Percentiles rank a stretch among this genome's conserved stretches.
phyloP scores from a whole-genome alignment of 2,888 invertebrate genomes.

The Acleris literana region DNA sequence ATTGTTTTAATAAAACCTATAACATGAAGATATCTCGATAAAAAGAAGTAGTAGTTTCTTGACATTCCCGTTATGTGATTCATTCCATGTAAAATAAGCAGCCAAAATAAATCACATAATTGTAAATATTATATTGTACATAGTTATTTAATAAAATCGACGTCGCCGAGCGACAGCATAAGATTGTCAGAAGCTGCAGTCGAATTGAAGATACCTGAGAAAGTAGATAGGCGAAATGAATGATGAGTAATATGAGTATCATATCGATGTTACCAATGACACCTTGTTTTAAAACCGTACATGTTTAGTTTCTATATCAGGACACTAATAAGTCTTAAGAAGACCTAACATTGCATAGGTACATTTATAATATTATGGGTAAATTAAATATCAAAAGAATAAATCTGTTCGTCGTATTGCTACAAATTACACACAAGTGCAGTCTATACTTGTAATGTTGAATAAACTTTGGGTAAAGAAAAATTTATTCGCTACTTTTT shows the following conservation, averaged over 20 bases:
- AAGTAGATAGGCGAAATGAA: conserved; percentile 51
- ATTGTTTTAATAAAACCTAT: conserved; percentile 50
- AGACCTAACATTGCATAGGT: too few species aligned
- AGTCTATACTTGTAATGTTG: too few species aligned
- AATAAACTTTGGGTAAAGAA: too few species aligned
- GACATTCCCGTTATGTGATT: conserved; percentile 79
- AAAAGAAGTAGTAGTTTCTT: conserved; percentile 59
- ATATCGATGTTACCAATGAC: conserved; percentile 65
- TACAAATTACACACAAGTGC: background rate
- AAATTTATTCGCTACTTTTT: too few species aligned
- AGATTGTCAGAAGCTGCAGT: conserved; percentile 54
- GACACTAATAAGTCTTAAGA: background rate
- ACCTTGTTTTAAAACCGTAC: conserved; percentile 50
- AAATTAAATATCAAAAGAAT: background rate
- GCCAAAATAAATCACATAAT: conserved; percentile 70
- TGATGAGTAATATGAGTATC: conserved; percentile 11
- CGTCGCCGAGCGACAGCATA: conserved; percentile 74
- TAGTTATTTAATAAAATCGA: conserved; percentile 64
- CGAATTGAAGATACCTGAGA: conserved; percentile 51
- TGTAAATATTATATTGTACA: conserved; percentile 80
- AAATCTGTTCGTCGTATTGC: background rate
- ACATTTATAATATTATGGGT: too few species aligned
- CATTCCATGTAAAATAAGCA: conserved; percentile 74
- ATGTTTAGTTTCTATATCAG: conserved; percentile 42
- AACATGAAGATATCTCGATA: conserved; percentile 64